Conservation (phyloP, 2,888 invertebrate species). For the Drosophila quinaria region DNA sequence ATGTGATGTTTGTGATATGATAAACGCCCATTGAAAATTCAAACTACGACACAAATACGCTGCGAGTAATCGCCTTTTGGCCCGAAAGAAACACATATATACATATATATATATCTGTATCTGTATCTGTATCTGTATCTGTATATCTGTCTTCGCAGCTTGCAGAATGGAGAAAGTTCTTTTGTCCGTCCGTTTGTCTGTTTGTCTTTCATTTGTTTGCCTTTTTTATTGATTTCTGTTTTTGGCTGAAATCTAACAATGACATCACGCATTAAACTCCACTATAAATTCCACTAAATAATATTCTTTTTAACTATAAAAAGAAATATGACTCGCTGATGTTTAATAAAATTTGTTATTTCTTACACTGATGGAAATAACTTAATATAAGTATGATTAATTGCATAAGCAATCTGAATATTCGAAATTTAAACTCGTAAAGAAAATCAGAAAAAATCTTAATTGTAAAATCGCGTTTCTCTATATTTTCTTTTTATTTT, state of each 20-base stretch:
- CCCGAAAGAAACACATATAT: slow-evolving; percentile 7
- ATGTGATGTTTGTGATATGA: slow-evolving; percentile 25
- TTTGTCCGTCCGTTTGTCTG: slow-evolving; percentile 27
- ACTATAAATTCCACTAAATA: slow-evolving; percentile 11
- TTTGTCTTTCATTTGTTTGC: slow-evolving; percentile 24
- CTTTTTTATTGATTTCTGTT: slow-evolving; percentile 40
- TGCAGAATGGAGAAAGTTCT: slow-evolving; percentile 76
- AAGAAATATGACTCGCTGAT: slow-evolving; percentile 6
- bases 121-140: slow-evolving; percentile 11
- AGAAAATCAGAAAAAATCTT: too few species aligned
- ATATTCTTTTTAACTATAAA: slow-evolving; percentile 5
- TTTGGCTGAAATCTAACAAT: slow-evolving; percentile 27
- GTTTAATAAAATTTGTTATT: slow-evolving; percentile 5
- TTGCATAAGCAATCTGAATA: too few species aligned
- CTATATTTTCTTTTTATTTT: too few species aligned
- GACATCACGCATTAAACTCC: slow-evolving; percentile 47
- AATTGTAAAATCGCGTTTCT: too few species aligned
- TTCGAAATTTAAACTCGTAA: too few species aligned
- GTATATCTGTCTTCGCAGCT: slow-evolving; percentile 59
- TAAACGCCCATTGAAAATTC: slow-evolving; percentile 54
- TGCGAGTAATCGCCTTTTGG: slow-evolving; percentile 16
- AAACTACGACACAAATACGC: slow-evolving; percentile 46
- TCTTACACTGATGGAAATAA: neutral
- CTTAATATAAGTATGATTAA: too few species aligned
- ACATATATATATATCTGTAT: too few species aligned